phyloP scores from a whole-genome alignment of 2,888 invertebrate genomes.

The Lutraria lutraria region DNA sequence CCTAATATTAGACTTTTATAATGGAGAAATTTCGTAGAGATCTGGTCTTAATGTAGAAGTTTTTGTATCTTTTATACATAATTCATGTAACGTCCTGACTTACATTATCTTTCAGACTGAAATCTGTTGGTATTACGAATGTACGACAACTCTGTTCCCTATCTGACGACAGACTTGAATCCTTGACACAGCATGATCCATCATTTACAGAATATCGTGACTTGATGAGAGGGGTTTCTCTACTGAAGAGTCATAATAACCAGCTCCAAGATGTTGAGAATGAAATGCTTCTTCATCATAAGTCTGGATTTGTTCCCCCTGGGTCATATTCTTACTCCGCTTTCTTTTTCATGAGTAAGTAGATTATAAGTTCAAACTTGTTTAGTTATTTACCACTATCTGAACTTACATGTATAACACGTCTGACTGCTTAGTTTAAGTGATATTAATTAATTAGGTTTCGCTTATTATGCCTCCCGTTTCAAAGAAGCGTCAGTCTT shows the following conservation, averaged over 20 bases:
- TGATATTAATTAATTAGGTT: too few species aligned
- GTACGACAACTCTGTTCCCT: conserved; percentile 50
- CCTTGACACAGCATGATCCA: conserved; percentile 50
- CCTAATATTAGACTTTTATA: too few species aligned
- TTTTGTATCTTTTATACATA: neutral
- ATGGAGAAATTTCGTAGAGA: neutral
- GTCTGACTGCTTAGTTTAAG: neutral
- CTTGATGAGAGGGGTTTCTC: conserved; percentile 43
- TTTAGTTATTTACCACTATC: neutral
- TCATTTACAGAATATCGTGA: conserved; percentile 59
- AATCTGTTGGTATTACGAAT: conserved; percentile 50
- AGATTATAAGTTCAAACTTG: neutral
- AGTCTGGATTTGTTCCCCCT: conserved; percentile 43
- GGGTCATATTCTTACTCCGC: conserved; percentile 45
- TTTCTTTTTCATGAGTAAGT: conserved; percentile 56
- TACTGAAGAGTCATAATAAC: conserved; percentile 41
- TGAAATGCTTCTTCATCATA: conserved; percentile 63
- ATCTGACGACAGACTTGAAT: conserved; percentile 44
- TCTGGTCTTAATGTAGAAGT: neutral
- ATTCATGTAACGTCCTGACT: neutral
- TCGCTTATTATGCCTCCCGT: too few species aligned
- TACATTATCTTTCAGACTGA: conserved; percentile 44
- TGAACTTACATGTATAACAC: too few species aligned
- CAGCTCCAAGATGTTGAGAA: conserved; percentile 48
- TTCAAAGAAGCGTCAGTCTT: too few species aligned